phyloP scores from a whole-genome alignment of 2,797 vertebrate genomes.

The Tympanoctomys barrerae region DNA sequence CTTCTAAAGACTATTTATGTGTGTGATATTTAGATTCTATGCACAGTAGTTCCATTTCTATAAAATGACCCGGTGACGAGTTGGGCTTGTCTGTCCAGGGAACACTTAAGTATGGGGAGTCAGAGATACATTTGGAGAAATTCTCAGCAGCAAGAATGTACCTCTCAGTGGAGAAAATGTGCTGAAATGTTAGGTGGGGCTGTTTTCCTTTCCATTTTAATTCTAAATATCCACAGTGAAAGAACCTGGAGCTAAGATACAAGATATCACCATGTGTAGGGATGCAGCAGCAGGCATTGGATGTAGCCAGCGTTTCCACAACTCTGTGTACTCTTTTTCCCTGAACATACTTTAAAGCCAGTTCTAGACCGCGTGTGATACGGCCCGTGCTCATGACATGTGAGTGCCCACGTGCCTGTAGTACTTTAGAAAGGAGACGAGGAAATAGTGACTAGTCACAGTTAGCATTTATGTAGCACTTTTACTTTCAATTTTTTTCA shows the following conservation, averaged over 20 bases:
- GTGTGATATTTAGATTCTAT: background rate
- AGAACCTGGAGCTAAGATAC: background rate
- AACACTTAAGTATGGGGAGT: background rate
- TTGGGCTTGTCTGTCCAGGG: slow-evolving; percentile 19
- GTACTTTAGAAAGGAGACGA: background rate
- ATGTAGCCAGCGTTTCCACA: background rate
- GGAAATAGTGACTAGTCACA: background rate
- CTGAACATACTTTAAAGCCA: background rate
- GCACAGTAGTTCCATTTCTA: background rate
- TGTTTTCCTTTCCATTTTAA: background rate
- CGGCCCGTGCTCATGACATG: background rate
- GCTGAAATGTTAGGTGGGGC: background rate
- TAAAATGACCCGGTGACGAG: background rate
- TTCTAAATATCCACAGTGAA: background rate
- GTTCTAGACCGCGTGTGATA: background rate
- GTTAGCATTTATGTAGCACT: background rate
- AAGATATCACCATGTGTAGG: background rate
- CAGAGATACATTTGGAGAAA: background rate
- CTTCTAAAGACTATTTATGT: background rate
- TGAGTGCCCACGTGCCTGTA: background rate
- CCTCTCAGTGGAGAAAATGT: background rate
- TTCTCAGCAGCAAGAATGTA: background rate
- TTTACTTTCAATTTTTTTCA: background rate
- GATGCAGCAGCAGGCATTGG: background rate
- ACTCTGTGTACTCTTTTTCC: background rate